Conservation (phyloP, 2,113 vertebrate species). For the Dromaius novaehollandiae region DNA sequence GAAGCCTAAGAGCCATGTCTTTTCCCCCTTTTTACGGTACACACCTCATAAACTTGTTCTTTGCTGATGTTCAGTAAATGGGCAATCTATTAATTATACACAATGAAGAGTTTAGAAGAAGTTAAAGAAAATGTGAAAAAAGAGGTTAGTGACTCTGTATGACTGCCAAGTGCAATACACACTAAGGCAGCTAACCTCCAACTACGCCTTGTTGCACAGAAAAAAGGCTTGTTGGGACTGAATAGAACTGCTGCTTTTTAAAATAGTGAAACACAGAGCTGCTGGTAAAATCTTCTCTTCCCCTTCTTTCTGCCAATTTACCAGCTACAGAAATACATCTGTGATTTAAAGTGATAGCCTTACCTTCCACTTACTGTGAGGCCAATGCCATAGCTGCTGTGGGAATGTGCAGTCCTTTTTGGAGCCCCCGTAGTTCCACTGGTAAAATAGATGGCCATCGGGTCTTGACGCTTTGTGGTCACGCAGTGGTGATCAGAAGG, state of each 20-base stretch:
- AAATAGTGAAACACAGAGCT: neutral
- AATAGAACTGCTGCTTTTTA: neutral
- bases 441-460: slow-evolving; percentile 85
- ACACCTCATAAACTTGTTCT: neutral
- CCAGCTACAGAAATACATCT: neutral
- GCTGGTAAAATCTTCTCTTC: neutral
- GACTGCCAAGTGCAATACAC: neutral
- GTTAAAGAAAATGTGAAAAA: neutral
- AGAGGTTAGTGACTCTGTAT: neutral
- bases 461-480: slow-evolving; percentile 75
- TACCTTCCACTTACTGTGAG: slow-evolving; percentile 81
- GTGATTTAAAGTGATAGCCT: neutral
- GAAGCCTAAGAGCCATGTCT: neutral
- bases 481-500: slow-evolving; percentile 76
- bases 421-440: slow-evolving; percentile 83
- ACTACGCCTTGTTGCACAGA: neutral
- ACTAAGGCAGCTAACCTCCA: neutral
- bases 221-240: neutral
- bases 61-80: neutral
- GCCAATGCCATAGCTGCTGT: slow-evolving; percentile 81
- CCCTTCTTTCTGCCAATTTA: neutral
- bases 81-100: neutral
- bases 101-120: neutral
- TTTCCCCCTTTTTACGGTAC: neutral
- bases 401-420: slow-evolving; percentile 84